These are phyloP conservation scores for Pheosia tremula DNA, from an alignment of 2,888 invertebrate species.

Conservation along the genomic window DNA sequence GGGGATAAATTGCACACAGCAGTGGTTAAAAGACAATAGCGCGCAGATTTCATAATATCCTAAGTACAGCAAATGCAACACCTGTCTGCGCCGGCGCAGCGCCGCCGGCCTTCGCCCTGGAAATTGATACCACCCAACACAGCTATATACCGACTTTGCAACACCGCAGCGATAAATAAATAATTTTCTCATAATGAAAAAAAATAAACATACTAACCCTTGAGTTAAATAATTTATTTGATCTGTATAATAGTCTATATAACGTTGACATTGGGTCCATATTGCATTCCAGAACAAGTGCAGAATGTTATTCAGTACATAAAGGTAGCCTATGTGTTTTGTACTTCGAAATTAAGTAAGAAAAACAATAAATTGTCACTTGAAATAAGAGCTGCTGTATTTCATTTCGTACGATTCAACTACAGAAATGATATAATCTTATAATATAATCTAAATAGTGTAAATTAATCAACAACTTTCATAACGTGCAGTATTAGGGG, in stretches of 20 bases:
- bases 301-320: slow-evolving; percentile 53
- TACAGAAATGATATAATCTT: slow-evolving; percentile 65
- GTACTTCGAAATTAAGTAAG: slow-evolving; percentile 80
- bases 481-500: slow-evolving; percentile 57
- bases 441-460: slow-evolving; percentile 63
- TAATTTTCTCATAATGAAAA: slow-evolving; percentile 68
- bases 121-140: slow-evolving; percentile 57
- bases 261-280: slow-evolving; percentile 52
- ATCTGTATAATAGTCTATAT: slow-evolving; percentile 65
- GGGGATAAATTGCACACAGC: slow-evolving; percentile 75
- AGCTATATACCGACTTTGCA: slow-evolving; percentile 60
- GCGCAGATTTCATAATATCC: slow-evolving; percentile 52
- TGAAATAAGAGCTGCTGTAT: slow-evolving; percentile 70
- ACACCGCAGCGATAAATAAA: slow-evolving; percentile 68
- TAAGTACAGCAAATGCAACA: slow-evolving; percentile 67
- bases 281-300: slow-evolving; percentile 63
- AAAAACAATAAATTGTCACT: slow-evolving; percentile 52
- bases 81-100: slow-evolving; percentile 14
- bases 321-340: slow-evolving; percentile 74
- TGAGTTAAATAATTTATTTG: slow-evolving; percentile 74
- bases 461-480: slow-evolving; percentile 68
- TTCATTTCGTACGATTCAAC: slow-evolving; percentile 68
- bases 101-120: slow-evolving; percentile 43
- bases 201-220: slow-evolving; percentile 66
- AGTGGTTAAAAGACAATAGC: slow-evolving; percentile 68